Evolutionary conservation across 2,797 vertebrate species (phyloP).

Genomic region (Poliocrania exsul): DNA sequence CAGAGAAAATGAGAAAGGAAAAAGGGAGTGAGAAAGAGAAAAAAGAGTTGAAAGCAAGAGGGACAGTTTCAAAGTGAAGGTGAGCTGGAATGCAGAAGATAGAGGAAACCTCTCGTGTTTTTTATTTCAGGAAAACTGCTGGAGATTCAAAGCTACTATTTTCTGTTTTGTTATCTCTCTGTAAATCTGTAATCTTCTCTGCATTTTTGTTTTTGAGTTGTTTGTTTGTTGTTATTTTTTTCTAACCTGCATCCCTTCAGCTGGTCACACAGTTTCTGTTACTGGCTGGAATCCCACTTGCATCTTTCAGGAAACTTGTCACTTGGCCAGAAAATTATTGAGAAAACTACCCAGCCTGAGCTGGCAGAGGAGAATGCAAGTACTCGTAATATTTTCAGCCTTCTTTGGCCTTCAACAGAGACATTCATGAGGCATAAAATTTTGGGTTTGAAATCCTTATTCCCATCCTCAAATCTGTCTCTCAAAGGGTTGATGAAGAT

Average conservation of each 20-base stretch:
- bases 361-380: background rate
- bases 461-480: background rate
- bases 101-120: background rate
- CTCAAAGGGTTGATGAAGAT: background rate
- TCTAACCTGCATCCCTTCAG: background rate
- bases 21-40: background rate
- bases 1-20: background rate
- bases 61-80: background rate
- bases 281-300: background rate
- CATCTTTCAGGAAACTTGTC: conserved; percentile 25
- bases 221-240: background rate
- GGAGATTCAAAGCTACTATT: background rate
- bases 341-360: background rate
- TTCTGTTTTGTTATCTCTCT: background rate
- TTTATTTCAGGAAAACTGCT: background rate
- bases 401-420: background rate
- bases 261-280: background rate
- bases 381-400: conserved; percentile 1
- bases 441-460: background rate
- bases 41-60: background rate
- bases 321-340: conserved; percentile 8
- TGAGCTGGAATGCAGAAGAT: background rate
- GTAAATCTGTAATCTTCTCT: background rate
- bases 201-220: background rate
- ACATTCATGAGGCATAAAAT: background rate